Conservation (phyloP, 2,113 vertebrate genomes). For the human (Homo sapiens) region GRCh38 chr11:70888001-70888500, state of each 20-base stretch:
- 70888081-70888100: accelerated
- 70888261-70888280: accelerated
- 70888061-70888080: accelerated
- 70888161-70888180: accelerated
- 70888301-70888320: accelerated
- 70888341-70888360: accelerated
- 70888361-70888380: neutral
- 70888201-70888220: accelerated
- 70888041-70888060: accelerated
- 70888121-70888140: accelerated
- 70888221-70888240: neutral
- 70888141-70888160: neutral
- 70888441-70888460: accelerated
- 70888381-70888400: accelerated
- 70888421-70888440: accelerated
- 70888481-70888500: accelerated
- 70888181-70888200: accelerated
- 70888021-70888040: neutral
- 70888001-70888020: accelerated
- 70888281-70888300: accelerated
- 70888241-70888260: accelerated
- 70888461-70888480: accelerated
- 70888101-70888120: accelerated
- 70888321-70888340: neutral
- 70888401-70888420: accelerated